Percentiles rank a stretch among this genome's conserved stretches.
Evolutionary conservation across 2,113 vertebrate species (phyloP).

Genomic region (Microtus oregoni): DNA sequence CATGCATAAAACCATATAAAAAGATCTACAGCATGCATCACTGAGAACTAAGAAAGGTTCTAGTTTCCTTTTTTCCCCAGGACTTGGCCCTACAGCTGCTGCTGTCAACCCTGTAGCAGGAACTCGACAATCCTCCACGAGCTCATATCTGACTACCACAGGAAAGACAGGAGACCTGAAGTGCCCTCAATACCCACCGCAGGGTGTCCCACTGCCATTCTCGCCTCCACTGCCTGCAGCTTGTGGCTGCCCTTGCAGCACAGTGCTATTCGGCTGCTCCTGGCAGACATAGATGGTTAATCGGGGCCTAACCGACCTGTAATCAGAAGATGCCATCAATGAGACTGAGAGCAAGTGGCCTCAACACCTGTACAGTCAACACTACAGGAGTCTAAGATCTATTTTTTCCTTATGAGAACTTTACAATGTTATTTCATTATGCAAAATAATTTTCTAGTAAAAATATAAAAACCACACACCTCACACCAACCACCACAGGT

Average conservation of each 20-base stretch:
- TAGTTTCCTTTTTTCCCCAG: neutral
- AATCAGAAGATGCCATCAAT: slow-evolving; percentile 60
- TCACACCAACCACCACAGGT: slow-evolving; percentile 75
- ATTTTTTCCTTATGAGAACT: neutral
- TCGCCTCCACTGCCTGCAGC: slow-evolving; percentile 88
- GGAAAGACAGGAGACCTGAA: fast-evolving
- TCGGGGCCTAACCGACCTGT: slow-evolving; percentile 94
- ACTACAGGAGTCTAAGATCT: neutral
- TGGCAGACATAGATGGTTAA: slow-evolving; percentile 94
- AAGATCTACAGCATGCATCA: neutral
- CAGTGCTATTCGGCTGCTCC: slow-evolving; percentile 86
- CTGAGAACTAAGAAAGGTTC: neutral
- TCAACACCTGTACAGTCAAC: neutral
- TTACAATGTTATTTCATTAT: slow-evolving; percentile 8
- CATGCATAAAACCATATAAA: neutral
- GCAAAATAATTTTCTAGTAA: slow-evolving; percentile 38
- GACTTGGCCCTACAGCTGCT: neutral
- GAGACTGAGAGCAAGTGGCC: neutral
- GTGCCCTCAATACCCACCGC: slow-evolving; percentile 83
- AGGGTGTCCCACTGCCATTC: slow-evolving; percentile 88
- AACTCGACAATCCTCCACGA: neutral
- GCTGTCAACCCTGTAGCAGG: neutral
- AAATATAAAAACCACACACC: slow-evolving; percentile 70
- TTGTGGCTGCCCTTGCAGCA: slow-evolving; percentile 87
- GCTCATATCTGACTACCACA: neutral